These are phyloP conservation scores for Mohoua ochrocephala DNA, from an alignment of 2,113 vertebrate genomes.

Conservation along the genomic window DNA sequence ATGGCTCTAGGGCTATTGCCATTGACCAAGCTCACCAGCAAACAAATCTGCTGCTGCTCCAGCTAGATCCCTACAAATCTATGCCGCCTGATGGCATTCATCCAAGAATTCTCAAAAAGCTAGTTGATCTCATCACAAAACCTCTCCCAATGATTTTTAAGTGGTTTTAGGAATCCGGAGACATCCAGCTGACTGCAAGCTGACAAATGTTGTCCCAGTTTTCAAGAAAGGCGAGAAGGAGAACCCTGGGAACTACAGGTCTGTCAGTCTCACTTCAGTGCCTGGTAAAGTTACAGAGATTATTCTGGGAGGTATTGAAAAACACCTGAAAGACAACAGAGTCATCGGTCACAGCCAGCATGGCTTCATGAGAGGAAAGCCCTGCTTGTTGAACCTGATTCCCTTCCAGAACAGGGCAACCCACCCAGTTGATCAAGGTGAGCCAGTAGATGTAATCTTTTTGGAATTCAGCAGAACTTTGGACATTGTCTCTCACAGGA, in stretches of 20 bases:
- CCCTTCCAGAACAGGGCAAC: not conserved
- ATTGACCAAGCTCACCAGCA: not conserved
- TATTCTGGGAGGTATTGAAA: not conserved
- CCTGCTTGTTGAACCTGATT: not conserved
- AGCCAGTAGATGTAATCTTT: not conserved
- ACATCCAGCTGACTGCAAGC: not conserved
- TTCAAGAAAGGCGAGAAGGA: not conserved
- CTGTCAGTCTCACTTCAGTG: not conserved
- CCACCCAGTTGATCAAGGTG: not conserved
- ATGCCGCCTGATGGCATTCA: not conserved
- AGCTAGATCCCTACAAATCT: not conserved
- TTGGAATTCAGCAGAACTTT: not conserved
- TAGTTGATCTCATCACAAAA: not conserved
- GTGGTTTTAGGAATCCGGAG: not conserved
- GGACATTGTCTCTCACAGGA: not conserved
- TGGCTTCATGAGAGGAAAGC: not conserved
- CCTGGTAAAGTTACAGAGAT: not conserved
- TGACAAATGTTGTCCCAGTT: not conserved
- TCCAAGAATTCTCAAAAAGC: not conserved
- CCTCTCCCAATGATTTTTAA: not conserved
- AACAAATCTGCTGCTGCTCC: not conserved
- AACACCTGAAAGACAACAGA: not conserved
- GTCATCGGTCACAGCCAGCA: not conserved
- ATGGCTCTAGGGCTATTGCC: not conserved
- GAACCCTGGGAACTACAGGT: not conserved